These are phyloP conservation scores for Papilio elwesi DNA, from an alignment of 2,888 invertebrate species.

Conservation along the genomic window DNA sequence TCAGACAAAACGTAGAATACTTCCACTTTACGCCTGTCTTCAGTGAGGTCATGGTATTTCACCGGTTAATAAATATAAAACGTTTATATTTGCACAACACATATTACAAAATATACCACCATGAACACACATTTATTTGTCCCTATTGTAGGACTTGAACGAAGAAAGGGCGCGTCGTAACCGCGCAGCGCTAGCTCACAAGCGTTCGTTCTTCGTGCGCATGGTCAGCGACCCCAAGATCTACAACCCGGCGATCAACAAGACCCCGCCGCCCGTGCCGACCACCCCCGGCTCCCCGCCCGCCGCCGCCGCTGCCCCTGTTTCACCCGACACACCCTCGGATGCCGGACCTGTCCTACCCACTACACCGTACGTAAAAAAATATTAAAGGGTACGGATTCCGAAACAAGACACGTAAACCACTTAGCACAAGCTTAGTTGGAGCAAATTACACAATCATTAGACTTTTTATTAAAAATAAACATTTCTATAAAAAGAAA, in stretches of 20 bases:
- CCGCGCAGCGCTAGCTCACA: conserved; percentile 93
- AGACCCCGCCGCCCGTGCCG: conserved; percentile 86
- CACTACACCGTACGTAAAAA: conserved; percentile 67
- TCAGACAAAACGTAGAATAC: too few species aligned
- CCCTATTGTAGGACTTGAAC: conserved; percentile 85
- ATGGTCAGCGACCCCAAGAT: conserved; percentile 99
- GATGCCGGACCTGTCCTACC: conserved; percentile 58
- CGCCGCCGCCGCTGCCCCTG: conserved; percentile 67
- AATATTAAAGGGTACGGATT: background rate
- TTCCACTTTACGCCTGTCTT: too few species aligned
- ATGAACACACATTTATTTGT: background rate
- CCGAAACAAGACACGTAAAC: background rate
- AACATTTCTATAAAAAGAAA: background rate
- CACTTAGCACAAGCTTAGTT: background rate
- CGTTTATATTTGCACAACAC: background rate
- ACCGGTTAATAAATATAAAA: background rate
- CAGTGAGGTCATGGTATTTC: too few species aligned
- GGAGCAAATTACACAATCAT: background rate
- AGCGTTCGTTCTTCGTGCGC: conserved; percentile 97
- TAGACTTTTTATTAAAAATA: background rate
- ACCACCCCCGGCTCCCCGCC: conserved; percentile 82
- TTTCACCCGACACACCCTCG: conserved; percentile 67
- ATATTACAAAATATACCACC: background rate
- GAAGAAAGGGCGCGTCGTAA: conserved; percentile 89
- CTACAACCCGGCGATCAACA: conserved; percentile 95